Evolutionary conservation across 2,797 vertebrate genomes (phyloP).

Genomic region (Calcarius lapponicus): DNA sequence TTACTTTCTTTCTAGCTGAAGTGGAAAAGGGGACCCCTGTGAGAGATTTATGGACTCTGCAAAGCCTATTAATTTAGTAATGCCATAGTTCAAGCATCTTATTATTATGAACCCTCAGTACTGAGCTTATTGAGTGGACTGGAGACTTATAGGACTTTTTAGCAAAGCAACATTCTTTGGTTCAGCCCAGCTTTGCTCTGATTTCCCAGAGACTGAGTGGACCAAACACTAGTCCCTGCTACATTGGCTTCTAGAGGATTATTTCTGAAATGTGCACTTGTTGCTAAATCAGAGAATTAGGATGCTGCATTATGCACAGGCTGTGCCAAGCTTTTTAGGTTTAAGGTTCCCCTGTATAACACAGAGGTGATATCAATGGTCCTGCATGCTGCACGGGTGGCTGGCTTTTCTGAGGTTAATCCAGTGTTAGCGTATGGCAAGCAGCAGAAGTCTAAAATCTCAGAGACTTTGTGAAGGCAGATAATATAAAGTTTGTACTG

Average conservation of each 20-base stretch:
- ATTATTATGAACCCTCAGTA: background rate
- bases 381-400: background rate
- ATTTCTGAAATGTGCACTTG: background rate
- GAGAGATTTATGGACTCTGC: background rate
- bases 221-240: background rate
- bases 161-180: background rate
- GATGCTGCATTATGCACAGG: background rate
- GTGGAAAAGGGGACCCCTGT: background rate
- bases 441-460: background rate
- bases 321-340: background rate
- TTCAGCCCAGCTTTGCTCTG: background rate
- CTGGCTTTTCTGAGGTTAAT: background rate
- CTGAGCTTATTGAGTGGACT: background rate
- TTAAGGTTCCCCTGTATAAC: background rate
- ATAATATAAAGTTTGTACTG: background rate
- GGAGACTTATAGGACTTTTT: background rate
- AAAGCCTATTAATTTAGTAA: background rate
- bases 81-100: background rate
- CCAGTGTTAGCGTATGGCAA: background rate
- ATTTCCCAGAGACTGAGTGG: background rate
- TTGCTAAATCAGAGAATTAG: background rate
- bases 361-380: background rate
- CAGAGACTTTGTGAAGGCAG: background rate
- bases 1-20: background rate
- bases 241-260: background rate